Base-by-base conservation (phyloP, 2,888 invertebrate genomes). In the Pyralis farinalis region DNA sequence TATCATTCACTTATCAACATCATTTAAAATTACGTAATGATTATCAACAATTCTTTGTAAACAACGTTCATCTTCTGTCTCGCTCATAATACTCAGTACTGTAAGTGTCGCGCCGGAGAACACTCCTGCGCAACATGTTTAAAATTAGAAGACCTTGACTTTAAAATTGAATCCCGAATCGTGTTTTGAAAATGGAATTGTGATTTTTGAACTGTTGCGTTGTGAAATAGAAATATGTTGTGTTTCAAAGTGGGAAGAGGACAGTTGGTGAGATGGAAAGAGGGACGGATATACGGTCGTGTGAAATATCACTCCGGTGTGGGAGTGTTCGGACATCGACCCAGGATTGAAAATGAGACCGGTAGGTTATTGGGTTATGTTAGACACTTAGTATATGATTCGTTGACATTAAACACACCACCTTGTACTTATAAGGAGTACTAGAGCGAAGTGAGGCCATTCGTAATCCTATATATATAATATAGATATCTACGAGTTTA, bases 271-370 rank as follows among this genome's bases (percentile, higher is more conserved):
- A 57, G 46, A 51, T 78, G 77, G 71, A 78, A 70, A 55, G 66
- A 70, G 42, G 53, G 62, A 27, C 50, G 55, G 25, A 51, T 55
- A 36, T 51, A 44, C 42, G 59, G 60, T 46, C 58, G 75, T 37
- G 40, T 71, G 47, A 68, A 66, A 38, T 92, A 92, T 58, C 91
- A 92, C 61, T 91, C 91, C 49, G 90, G 90, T 49, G 70, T 68
- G 43, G 91, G 91, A 37, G 91, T 92, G 58, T 92, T 91, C 67
- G 92, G 92, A 25, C 91, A 92, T 78, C 90, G 89, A 69, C 87
- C 89, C 49, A 69, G 67, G 52, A 61, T 57, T 50, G 59, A 61
- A 48, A 72, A 69, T 49, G 80, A 86, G 58, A 61, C 49, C 52
- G 87, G 87, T 86, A 71, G 47, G 80, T 69, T 43, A 48, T 46